Evolutionary conservation across 2,113 vertebrate species (phyloP).

Genomic region (Damaliscus lunatus): DNA sequence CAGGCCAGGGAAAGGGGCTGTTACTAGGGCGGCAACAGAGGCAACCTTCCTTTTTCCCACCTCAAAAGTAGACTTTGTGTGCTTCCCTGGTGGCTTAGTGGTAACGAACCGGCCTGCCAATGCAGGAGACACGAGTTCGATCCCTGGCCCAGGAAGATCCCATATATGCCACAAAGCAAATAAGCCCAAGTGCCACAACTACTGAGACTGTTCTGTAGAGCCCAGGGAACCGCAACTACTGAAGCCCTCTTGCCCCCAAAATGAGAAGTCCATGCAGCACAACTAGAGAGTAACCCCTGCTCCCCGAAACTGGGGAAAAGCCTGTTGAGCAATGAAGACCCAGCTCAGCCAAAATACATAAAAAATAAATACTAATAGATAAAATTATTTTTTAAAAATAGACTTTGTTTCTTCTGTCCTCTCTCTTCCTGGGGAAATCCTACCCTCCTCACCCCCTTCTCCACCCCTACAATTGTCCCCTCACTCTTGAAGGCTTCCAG

Average conservation of each 20-base stretch:
- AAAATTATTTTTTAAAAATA: not conserved
- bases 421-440: not conserved
- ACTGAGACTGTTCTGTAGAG: not conserved
- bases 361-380: not conserved
- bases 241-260: not conserved
- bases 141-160: not conserved
- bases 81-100: not conserved
- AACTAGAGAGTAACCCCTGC: not conserved
- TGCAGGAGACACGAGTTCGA: not conserved
- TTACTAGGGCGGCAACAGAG: not conserved
- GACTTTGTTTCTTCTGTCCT: not conserved
- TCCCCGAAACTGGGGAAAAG: not conserved
- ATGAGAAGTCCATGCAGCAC: not conserved
- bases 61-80: not conserved
- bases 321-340: not conserved
- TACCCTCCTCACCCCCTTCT: not conserved
- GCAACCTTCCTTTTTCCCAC: not conserved
- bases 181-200: not conserved
- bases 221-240: not conserved
- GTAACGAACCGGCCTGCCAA: not conserved
- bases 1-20: not conserved
- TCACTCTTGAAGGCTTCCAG: constrained; percentile 87
- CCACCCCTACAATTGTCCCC: not conserved
- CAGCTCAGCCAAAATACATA: not conserved
- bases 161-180: not conserved